Evolutionary conservation across 2,888 invertebrate species (phyloP).

Genomic region (Platycnemis pennipes): DNA sequence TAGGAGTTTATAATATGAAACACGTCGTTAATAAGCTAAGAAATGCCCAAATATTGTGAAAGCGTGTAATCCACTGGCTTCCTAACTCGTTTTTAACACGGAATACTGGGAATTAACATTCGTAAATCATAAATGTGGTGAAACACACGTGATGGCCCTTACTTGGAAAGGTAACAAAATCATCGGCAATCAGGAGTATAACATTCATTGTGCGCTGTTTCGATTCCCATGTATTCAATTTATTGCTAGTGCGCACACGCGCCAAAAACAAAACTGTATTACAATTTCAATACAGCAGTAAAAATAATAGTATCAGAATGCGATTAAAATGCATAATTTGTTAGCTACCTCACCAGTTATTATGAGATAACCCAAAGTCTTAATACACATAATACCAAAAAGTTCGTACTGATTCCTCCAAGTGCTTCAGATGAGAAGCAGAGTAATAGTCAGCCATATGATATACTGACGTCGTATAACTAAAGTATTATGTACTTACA

Average conservation of each 20-base stretch:
- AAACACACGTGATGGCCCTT: background rate
- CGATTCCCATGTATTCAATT: conserved; percentile 32
- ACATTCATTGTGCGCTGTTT: conserved; percentile 43
- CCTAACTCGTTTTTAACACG: background rate
- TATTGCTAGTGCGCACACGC: conserved; percentile 60
- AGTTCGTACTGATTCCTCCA: background rate
- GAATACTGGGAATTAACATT: too few species aligned
- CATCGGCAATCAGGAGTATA: background rate
- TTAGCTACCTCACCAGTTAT: conserved; percentile 14
- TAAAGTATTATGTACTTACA: conserved; percentile 6
- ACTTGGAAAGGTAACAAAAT: background rate
- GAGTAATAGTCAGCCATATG: background rate
- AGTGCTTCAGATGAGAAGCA: background rate
- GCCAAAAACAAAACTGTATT: conserved; percentile 55
- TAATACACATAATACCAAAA: conserved; percentile 31
- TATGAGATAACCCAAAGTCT: background rate
- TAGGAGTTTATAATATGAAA: too few species aligned
- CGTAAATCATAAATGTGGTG: background rate
- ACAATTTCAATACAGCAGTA: background rate
- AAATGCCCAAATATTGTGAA: background rate
- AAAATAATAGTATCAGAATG: background rate
- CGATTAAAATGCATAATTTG: background rate
- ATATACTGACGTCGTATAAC: background rate
- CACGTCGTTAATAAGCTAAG: background rate
- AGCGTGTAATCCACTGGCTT: background rate